phyloP scores from a whole-genome alignment of 2,888 invertebrate genomes.

The Patella pellucida region DNA sequence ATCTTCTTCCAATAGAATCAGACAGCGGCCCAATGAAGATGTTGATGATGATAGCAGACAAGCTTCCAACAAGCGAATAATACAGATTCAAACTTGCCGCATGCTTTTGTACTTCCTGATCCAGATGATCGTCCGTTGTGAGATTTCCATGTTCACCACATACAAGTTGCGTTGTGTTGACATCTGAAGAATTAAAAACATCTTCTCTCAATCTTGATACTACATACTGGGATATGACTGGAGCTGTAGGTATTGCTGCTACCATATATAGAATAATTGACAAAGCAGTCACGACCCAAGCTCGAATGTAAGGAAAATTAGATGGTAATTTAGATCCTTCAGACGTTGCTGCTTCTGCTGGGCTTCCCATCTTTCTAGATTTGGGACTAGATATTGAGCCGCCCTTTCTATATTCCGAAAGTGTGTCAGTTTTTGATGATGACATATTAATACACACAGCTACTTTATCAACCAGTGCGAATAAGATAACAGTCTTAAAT shows the following conservation, averaged over 20 bases:
- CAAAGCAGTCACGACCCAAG: not conserved
- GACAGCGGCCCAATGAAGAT: not conserved
- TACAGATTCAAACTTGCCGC: not conserved
- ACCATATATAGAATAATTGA: not conserved
- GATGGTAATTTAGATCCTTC: not conserved
- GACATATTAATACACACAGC: too few relatives aligned
- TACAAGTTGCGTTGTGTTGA: too few relatives aligned
- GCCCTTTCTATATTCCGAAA: too few relatives aligned
- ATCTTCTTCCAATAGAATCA: slow-evolving; percentile 7
- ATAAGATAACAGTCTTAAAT: too few relatives aligned
- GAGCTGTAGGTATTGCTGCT: not conserved
- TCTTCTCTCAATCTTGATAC: not conserved
- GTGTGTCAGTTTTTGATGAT: too few relatives aligned
- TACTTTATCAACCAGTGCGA: too few relatives aligned
- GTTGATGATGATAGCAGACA: not conserved
- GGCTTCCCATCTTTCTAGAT: too few relatives aligned
- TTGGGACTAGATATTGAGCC: too few relatives aligned
- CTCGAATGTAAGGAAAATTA: not conserved
- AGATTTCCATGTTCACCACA: too few relatives aligned
- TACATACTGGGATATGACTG: not conserved
- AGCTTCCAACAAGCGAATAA: not conserved
- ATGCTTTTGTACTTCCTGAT: not conserved
- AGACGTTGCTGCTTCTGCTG: too few relatives aligned
- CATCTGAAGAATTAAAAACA: not conserved
- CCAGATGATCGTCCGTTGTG: too few relatives aligned